These are phyloP conservation scores for Norana najaformis DNA, from an alignment of 2,888 invertebrate species.

Conservation along the genomic window DNA sequence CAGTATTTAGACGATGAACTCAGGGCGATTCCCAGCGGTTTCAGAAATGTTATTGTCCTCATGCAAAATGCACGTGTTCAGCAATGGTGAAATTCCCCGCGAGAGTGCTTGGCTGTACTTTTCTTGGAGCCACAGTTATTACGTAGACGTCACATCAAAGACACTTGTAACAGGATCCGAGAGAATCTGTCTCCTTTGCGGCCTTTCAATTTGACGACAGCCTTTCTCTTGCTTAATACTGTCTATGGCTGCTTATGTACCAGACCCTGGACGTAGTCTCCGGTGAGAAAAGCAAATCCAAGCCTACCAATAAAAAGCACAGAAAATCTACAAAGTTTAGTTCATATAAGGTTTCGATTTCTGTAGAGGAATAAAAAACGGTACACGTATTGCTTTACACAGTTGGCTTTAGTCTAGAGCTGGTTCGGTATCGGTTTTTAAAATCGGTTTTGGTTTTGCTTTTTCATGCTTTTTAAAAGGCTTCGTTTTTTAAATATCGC, in stretches of 20 bases:
- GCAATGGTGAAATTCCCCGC: neutral
- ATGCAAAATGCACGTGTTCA: neutral
- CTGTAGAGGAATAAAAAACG: too few species aligned
- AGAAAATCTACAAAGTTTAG: neutral
- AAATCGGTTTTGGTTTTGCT: too few species aligned
- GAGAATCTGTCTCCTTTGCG: neutral
- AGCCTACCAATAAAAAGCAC: neutral
- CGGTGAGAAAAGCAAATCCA: neutral
- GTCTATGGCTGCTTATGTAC: neutral
- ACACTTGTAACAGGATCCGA: neutral
- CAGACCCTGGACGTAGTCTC: neutral
- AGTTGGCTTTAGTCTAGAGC: too few species aligned
- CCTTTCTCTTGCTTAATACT: neutral
- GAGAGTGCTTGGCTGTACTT: neutral
- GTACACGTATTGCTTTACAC: too few species aligned
- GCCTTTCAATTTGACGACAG: neutral
- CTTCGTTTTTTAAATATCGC: too few species aligned
- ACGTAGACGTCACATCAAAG: neutral
- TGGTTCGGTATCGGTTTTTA: too few species aligned
- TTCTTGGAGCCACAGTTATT: neutral
- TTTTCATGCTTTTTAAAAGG: too few species aligned
- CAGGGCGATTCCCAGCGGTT: neutral
- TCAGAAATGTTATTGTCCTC: neutral
- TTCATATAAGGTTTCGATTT: too few species aligned
- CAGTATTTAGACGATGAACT: neutral